A percentile compares a stretch with the other conserved stretches of the same genome.
Conservation (phyloP, 2,113 vertebrate genomes). For the Clarias gariepinus region DNA sequence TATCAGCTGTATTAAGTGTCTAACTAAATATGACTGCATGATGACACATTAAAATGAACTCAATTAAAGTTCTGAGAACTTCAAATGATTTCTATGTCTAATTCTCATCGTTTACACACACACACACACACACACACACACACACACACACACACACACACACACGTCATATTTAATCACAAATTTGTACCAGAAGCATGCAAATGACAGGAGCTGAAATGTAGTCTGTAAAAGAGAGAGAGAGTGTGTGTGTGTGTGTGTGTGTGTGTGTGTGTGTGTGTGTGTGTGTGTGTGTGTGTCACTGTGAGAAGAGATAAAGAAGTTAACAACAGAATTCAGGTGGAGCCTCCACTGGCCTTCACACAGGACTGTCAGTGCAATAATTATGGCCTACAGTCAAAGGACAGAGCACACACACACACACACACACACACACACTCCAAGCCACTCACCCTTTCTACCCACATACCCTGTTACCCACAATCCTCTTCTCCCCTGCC, state of each 20-base stretch:
- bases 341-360: slow-evolving; percentile 47
- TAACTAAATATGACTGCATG: background rate
- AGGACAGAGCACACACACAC: background rate
- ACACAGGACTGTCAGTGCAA: slow-evolving; percentile 38
- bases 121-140: background rate
- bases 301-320: slow-evolving; percentile 61
- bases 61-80: background rate
- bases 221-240: background rate
- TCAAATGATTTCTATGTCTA: background rate
- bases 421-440: background rate
- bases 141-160: background rate
- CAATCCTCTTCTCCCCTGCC: slow-evolving; percentile 39
- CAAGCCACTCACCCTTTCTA: slow-evolving; percentile 13
- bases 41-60: background rate
- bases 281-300: slow-evolving; percentile 57
- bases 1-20: background rate
- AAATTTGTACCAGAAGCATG: slow-evolving; percentile 29
- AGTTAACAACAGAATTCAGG: slow-evolving; percentile 59
- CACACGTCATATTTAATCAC: background rate
- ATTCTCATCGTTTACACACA: background rate
- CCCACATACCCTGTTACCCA: slow-evolving; percentile 10
- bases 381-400: slow-evolving; percentile 47
- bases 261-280: slow-evolving; percentile 49
- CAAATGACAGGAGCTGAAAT: slow-evolving; percentile 50
- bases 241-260: background rate